Evolutionary conservation across 2,113 vertebrate species (phyloP).

Genomic region (Seriola quinqueradiata): DNA sequence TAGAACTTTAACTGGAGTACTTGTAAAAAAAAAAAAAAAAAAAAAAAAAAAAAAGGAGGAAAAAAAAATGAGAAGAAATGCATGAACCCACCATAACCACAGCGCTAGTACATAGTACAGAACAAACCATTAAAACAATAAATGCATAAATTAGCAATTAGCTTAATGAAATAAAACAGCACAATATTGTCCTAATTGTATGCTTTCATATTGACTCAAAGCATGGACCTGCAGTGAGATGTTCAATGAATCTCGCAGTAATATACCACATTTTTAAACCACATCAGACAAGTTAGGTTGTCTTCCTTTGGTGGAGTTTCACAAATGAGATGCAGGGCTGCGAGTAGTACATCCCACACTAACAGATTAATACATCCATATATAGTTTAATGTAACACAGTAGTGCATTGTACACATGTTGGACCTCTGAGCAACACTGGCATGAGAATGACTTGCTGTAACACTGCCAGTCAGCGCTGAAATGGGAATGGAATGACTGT

Average conservation of each 20-base stretch:
- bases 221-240: conserved; percentile 16
- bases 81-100: conserved; percentile 33
- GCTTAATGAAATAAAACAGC: conserved; percentile 51
- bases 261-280: conserved; percentile 47
- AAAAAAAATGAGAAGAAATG: background rate
- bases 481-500: conserved; percentile 38
- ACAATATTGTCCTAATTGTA: conserved; percentile 38
- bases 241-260: conserved; percentile 29
- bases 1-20: conserved; percentile 30
- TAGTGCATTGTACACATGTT: conserved; percentile 55
- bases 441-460: conserved; percentile 50
- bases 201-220: conserved; percentile 43
- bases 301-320: conserved; percentile 62
- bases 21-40: conserved; percentile 5
- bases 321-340: conserved; percentile 53
- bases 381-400: conserved; percentile 38
- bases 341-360: conserved; percentile 59
- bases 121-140: conserved; percentile 57
- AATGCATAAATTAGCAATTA: conserved; percentile 71
- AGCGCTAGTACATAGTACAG: conserved; percentile 56
- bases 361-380: conserved; percentile 70
- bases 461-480: conserved; percentile 50
- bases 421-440: conserved; percentile 53
- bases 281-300: conserved; percentile 23
- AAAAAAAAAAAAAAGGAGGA: background rate